Conservation (phyloP, 1,140 invertebrate genomes). For the Drosophila nasuta region DNA sequence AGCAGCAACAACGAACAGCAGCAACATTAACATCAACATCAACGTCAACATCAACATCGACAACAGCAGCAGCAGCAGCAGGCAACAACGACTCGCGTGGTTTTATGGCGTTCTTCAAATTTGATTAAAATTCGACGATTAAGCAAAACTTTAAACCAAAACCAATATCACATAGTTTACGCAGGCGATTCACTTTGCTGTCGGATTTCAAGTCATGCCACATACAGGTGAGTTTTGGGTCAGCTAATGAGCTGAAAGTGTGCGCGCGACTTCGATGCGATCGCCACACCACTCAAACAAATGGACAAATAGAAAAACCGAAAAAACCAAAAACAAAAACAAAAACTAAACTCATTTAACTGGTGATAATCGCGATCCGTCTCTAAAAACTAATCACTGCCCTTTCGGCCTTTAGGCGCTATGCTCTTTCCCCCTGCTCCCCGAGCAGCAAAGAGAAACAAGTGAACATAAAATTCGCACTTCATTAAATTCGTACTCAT, state of each 20-base stretch:
- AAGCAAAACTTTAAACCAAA: slow-evolving; percentile 43
- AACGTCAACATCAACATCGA: neutral
- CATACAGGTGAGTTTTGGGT: slow-evolving; percentile 71
- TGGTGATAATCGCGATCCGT: slow-evolving; percentile 11
- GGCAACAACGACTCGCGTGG: slow-evolving; percentile 50
- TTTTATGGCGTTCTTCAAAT: slow-evolving; percentile 76
- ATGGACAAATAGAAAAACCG: slow-evolving; percentile 13
- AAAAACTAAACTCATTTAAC: slow-evolving; percentile 25
- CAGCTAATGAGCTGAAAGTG: slow-evolving; percentile 66
- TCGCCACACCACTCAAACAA: slow-evolving; percentile 26
- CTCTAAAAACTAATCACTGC: slow-evolving; percentile 15
- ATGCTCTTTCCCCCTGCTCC: neutral
- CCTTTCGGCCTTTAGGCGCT: slow-evolving; percentile 21
- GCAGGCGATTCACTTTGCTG: slow-evolving; percentile 44
- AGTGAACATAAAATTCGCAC: slow-evolving; percentile 47
- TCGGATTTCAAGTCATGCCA: slow-evolving; percentile 58
- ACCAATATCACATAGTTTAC: slow-evolving; percentile 63
- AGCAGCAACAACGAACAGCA: no score
- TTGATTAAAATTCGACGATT: slow-evolving; percentile 80
- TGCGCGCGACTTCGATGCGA: slow-evolving; percentile 43
- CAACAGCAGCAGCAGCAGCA: slow-evolving; percentile 25
- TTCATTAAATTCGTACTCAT: slow-evolving; percentile 37
- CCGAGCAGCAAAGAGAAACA: slow-evolving; percentile 28
- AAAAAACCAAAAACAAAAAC: slow-evolving; percentile 19
- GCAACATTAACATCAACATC: slow-evolving; percentile 18